Evolutionary conservation across 2,888 invertebrate species (phyloP), one percentile per base, ranked within the genome.

Genomic region (Dicranocentrus wangi): DNA sequence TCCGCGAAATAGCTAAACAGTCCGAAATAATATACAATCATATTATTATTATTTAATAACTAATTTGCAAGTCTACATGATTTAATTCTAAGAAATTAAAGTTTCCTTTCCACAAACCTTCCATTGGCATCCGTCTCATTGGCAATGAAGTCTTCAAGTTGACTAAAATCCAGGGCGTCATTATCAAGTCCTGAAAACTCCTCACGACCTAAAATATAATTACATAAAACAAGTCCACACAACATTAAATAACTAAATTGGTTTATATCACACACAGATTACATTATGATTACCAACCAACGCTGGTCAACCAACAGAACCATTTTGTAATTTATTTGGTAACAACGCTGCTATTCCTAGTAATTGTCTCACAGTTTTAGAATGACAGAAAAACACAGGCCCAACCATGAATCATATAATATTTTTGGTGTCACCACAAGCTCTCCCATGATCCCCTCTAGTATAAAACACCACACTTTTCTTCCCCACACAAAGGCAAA

Each of bases 181-280:
- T 94, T 96, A 90, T 96, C 96, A 87, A 96, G 95, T 87, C 95
- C 94, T 86, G 94, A 94, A 88, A 94, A 94, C 89, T 94, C 94
- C 87, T 92, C 91, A 87, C 95, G 93, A 90, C 94, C 95, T 95
- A 90, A 39, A 80, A 83, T 47, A 75, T 58, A 77, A 53, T 25
- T 13, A 51, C 3, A 51, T 13, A 51, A 21, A 55, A 55, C 55
- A 7, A 55, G 55, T 5, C 47, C n/a, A 55, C 51, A n/a, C 19
- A 55, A 23, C 23, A 32, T 32, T 32, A 32, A 32, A 32, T 32
- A 10, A 32, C 10, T 32, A 32, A n/a, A n/a, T n/a, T n/a, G n/a
- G n/a, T n/a, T n/a, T n/a, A n/a, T n/a, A n/a, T n/a, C n/a, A 3
- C 32, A 3, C 32, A 32, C 32, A 32, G 10, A 32, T 10, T 32